A percentile compares a stretch with the other conserved stretches of the same genome.
Evolutionary conservation across 2,888 invertebrate genomes (phyloP).

Genomic region (Busseola fusca): DNA sequence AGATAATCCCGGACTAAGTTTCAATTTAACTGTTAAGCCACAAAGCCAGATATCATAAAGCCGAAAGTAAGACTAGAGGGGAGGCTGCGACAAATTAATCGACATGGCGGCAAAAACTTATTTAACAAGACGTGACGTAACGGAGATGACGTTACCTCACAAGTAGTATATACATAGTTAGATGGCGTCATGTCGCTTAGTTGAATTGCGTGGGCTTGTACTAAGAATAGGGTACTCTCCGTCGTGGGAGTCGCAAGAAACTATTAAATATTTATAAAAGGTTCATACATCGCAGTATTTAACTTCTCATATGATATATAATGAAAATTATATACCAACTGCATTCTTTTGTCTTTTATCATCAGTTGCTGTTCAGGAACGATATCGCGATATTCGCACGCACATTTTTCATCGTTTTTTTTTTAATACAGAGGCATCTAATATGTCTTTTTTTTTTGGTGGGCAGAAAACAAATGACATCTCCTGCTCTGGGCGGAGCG

Average conservation of each 20-base stretch:
- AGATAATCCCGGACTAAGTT: not conserved
- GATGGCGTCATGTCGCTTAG: not conserved
- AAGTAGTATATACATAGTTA: too few relatives aligned
- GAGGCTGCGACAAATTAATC: not conserved
- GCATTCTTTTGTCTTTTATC: not conserved
- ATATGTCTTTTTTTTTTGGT: too few relatives aligned
- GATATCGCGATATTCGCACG: too few relatives aligned
- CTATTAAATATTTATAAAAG: conserved; percentile 1
- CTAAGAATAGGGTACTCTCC: not conserved
- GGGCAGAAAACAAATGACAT: too few relatives aligned
- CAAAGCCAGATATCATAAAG: not conserved
- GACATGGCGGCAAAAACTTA: not conserved
- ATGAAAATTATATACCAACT: not conserved
- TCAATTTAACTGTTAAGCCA: too few relatives aligned
- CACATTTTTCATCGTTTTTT: too few relatives aligned
- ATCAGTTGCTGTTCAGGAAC: too few relatives aligned
- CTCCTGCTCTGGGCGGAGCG: too few relatives aligned
- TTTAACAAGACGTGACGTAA: conserved; percentile 1
- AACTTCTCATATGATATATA: not conserved
- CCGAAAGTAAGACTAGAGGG: too few relatives aligned
- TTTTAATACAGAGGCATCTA: too few relatives aligned
- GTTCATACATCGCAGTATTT: not conserved
- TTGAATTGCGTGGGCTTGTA: conserved; percentile 10
- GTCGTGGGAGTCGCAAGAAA: not conserved
- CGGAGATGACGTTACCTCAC: not conserved